These are phyloP conservation scores for Troides helena DNA, from an alignment of 2,888 invertebrate species.

Conservation along the genomic window DNA sequence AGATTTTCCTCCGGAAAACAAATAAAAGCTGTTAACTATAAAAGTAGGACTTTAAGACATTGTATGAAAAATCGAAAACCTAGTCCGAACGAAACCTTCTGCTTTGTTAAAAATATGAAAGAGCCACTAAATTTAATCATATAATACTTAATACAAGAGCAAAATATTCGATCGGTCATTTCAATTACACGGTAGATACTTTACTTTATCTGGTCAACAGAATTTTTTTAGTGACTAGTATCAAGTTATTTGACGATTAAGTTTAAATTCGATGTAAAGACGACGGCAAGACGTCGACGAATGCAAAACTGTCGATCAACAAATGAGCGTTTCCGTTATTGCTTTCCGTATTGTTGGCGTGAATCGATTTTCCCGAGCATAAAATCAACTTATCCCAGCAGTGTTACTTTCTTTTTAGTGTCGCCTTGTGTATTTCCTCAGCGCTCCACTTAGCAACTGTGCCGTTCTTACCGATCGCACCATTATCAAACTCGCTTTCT, in stretches of 20 bases:
- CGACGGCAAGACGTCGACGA: slow-evolving; percentile 1
- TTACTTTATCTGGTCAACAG: not conserved
- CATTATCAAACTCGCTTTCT: slow-evolving; percentile 33
- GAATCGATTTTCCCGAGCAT: slow-evolving; percentile 56
- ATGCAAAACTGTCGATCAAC: slow-evolving; percentile 10
- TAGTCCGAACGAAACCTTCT: too few relatives aligned
- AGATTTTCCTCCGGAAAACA: too few relatives aligned
- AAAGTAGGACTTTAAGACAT: too few relatives aligned
- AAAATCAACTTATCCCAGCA: slow-evolving; percentile 60
- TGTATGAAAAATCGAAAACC: too few relatives aligned
- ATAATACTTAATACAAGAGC: too few relatives aligned
- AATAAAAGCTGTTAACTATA: too few relatives aligned
- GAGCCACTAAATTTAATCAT: too few relatives aligned
- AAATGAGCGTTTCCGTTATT: slow-evolving; percentile 44
- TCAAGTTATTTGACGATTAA: not conserved
- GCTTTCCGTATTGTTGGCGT: slow-evolving; percentile 50
- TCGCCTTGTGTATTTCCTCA: slow-evolving; percentile 44
- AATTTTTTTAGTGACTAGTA: not conserved
- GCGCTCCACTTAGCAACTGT: slow-evolving; percentile 56
- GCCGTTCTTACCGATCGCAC: slow-evolving; percentile 35
- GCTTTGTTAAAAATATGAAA: too few relatives aligned
- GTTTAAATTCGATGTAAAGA: slow-evolving; percentile 1
- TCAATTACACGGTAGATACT: too few relatives aligned
- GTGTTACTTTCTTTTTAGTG: slow-evolving; percentile 50
- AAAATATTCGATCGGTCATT: too few relatives aligned